Conservation (phyloP, 2,797 vertebrate species). For the Syndactyla subalaris region DNA sequence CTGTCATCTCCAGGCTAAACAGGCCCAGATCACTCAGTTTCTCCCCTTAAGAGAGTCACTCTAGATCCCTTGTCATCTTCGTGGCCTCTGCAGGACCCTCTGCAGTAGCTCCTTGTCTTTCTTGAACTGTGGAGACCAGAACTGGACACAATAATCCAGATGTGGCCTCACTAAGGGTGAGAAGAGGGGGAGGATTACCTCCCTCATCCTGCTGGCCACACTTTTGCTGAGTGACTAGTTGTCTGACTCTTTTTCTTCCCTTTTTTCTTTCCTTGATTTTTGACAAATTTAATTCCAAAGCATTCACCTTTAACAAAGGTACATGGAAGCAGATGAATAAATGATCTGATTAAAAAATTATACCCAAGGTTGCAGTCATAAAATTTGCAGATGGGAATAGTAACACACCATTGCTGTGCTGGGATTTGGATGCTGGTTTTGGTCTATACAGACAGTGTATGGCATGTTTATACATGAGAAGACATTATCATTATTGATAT, state of each 20-base stretch:
- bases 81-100: not conserved
- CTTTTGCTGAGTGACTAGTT: not conserved
- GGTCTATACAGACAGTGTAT: not conserved
- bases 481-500: not conserved
- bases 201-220: not conserved
- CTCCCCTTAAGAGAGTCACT: rapidly evolving
- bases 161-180: too few species aligned
- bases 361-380: not conserved
- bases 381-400: not conserved
- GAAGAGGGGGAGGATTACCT: not conserved
- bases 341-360: not conserved
- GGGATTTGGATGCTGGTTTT: not conserved
- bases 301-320: not conserved
- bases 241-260: not conserved
- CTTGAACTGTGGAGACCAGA: not conserved
- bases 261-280: not conserved
- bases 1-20: not conserved
- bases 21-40: not conserved
- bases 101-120: not conserved
- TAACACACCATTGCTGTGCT: not conserved
- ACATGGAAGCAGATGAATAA: not conserved
- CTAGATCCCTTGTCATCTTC: not conserved
- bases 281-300: not conserved
- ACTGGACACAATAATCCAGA: not conserved
- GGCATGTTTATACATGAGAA: not conserved